These are phyloP conservation scores for Numenius phaeopus DNA, from an alignment of 2,797 vertebrate species.

Conservation along the genomic window DNA sequence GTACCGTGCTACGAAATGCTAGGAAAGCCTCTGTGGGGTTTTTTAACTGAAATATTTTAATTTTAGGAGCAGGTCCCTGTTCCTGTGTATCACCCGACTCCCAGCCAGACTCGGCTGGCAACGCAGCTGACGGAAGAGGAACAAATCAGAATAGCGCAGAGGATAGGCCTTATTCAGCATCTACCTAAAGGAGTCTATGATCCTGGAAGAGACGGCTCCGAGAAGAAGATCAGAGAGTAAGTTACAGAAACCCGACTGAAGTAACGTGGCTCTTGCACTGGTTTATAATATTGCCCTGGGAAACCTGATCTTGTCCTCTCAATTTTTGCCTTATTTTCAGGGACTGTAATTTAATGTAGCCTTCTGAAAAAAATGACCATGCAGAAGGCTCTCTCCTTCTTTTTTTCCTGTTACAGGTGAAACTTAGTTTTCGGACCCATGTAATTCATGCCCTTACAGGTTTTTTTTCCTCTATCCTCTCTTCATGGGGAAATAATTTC, in stretches of 20 bases:
- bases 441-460: neutral
- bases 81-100: constrained; percentile 91
- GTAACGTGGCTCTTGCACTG: fast-evolving
- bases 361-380: neutral
- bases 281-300: neutral
- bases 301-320: neutral
- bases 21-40: neutral
- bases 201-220: constrained; percentile 87
- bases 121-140: constrained; percentile 92
- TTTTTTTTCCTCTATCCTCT: neutral
- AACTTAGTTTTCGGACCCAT: neutral
- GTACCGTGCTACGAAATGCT: neutral
- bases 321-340: neutral
- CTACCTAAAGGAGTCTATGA: constrained; percentile 90
- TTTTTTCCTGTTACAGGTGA: neutral
- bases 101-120: constrained; percentile 89
- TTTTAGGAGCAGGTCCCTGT: constrained; percentile 88
- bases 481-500: neutral
- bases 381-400: neutral
- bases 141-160: constrained; percentile 90
- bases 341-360: neutral
- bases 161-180: constrained; percentile 92
- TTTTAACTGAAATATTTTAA: fast-evolving
- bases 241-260: neutral
- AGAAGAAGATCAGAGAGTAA: constrained; percentile 93